phyloP scores from a whole-genome alignment of 2,888 invertebrate species.

The Leptinotarsa rubiginosa region DNA sequence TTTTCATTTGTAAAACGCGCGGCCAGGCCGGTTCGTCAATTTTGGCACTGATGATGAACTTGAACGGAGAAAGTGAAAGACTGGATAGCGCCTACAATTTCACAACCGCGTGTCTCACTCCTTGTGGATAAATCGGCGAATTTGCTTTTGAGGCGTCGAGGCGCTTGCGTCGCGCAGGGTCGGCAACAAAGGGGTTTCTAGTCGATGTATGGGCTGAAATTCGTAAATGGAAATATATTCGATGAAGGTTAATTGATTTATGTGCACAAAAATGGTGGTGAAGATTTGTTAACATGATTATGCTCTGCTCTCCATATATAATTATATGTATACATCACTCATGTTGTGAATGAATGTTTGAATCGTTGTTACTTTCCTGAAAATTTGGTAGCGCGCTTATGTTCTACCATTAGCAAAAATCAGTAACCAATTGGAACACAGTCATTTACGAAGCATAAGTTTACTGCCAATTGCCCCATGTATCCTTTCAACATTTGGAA shows the following conservation, averaged over 20 bases:
- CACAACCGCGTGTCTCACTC: not conserved
- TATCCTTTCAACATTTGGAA: too few relatives aligned
- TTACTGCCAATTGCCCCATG: too few relatives aligned
- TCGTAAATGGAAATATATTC: not conserved
- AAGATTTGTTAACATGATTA: too few relatives aligned
- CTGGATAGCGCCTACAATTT: conserved; percentile 9
- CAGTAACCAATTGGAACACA: too few relatives aligned
- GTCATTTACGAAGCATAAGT: too few relatives aligned
- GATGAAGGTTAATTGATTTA: not conserved
- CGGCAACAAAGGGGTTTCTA: not conserved
- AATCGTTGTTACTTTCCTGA: too few relatives aligned
- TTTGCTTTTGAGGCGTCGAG: not conserved
- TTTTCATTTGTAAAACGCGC: not conserved
- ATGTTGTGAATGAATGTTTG: too few relatives aligned
- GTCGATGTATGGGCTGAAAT: not conserved
- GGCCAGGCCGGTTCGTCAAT: not conserved
- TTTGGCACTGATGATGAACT: conserved; percentile 13
- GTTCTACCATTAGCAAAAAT: too few relatives aligned
- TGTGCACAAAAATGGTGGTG: too few relatives aligned
- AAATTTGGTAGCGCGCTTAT: too few relatives aligned
- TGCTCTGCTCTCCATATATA: too few relatives aligned
- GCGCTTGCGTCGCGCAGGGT: not conserved
- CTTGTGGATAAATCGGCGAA: conserved; percentile 10
- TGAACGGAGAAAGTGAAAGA: conserved; percentile 18
- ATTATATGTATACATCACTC: too few relatives aligned